Conservation (phyloP, 2,113 vertebrate species). For the Oriolus oriolus region DNA sequence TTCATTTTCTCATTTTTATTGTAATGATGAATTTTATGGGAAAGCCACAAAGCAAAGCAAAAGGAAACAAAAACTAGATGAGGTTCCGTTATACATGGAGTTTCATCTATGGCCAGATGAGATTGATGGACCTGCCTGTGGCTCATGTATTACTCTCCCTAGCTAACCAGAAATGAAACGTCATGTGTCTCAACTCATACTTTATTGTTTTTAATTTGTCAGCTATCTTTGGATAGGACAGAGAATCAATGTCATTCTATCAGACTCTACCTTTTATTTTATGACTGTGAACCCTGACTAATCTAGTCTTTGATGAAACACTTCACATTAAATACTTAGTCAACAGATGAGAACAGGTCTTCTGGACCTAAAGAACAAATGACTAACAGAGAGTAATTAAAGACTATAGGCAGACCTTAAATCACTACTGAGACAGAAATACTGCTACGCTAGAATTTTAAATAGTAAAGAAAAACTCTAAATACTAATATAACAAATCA, state of each 20-base stretch:
- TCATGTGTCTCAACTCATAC: not conserved
- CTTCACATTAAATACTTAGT: not conserved
- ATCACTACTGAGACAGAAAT: not conserved
- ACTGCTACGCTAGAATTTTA: not conserved
- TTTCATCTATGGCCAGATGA: slow-evolving; percentile 1
- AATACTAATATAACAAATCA: not conserved
- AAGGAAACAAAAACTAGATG: slow-evolving; percentile 12
- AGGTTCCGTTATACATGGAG: not conserved
- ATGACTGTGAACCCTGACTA: not conserved
- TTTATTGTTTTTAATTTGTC: slow-evolving; percentile 66
- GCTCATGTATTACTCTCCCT: slow-evolving; percentile 9
- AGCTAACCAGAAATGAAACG: slow-evolving; percentile 31
- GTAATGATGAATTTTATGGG: not conserved
- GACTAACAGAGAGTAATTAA: not conserved
- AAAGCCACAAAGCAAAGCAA: not conserved
- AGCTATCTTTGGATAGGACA: not conserved
- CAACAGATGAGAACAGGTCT: not conserved
- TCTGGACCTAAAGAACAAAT: not conserved
- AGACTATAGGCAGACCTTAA: not conserved
- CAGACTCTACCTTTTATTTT: slow-evolving; percentile 41
- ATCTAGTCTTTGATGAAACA: slow-evolving; percentile 10
- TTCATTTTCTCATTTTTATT: not conserved
- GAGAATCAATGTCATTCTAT: slow-evolving; percentile 51
- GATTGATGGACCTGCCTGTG: slow-evolving; percentile 29
- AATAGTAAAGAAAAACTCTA: not conserved